These are phyloP conservation scores for Myrmecophaga tridactyla DNA, from an alignment of 2,113 vertebrate genomes.

Conservation along the genomic window DNA sequence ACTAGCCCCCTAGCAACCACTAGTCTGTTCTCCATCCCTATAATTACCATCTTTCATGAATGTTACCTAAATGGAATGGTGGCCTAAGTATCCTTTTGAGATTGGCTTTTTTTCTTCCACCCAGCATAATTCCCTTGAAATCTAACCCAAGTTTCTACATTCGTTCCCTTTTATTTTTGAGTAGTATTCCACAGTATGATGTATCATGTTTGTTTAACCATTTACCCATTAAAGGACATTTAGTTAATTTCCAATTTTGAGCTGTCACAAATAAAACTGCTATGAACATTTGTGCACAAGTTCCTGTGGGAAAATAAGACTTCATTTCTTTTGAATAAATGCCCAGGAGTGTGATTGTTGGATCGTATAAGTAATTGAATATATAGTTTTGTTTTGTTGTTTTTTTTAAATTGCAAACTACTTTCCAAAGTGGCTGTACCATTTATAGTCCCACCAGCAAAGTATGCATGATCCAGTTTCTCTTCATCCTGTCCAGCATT, in stretches of 20 bases:
- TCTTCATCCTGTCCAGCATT: constrained; percentile 16
- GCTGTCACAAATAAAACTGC: constrained; percentile 46
- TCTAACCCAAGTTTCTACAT: not conserved
- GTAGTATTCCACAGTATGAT: not conserved
- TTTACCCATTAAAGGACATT: not conserved
- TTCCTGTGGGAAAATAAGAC: constrained; percentile 50
- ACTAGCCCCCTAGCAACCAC: not conserved
- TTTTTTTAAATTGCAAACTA: not conserved
- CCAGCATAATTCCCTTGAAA: not conserved
- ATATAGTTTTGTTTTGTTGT: not conserved
- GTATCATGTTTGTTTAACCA: not conserved
- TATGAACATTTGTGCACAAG: constrained; percentile 47
- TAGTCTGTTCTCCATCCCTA: constrained; percentile 23
- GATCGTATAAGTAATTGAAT: not conserved
- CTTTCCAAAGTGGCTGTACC: not conserved
- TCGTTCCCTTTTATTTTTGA: not conserved
- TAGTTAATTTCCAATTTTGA: constrained; percentile 52
- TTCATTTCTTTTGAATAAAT: constrained; percentile 52
- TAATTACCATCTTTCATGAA: constrained; percentile 43
- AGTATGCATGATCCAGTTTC: not conserved
- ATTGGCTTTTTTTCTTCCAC: not conserved
- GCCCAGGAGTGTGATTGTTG: not conserved
- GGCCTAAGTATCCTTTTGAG: not conserved
- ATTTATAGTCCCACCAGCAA: not conserved
- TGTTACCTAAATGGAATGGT: constrained; percentile 4